These are phyloP conservation scores for Rhagium mordax DNA, from an alignment of 2,888 invertebrate genomes.

Conservation along the genomic window DNA sequence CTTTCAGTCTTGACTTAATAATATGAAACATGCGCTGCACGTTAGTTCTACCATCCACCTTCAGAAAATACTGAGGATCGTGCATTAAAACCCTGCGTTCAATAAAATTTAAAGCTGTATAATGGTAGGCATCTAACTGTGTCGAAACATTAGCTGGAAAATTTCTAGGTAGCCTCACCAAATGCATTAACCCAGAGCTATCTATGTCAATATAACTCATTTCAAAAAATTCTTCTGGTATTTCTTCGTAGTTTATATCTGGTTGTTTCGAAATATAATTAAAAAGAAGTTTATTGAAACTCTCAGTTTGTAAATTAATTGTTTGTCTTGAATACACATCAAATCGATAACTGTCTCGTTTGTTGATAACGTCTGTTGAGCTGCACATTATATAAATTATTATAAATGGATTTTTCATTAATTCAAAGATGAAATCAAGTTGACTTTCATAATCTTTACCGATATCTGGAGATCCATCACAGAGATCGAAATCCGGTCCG, in stretches of 20 bases:
- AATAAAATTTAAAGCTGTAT: slow-evolving; percentile 69
- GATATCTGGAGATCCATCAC: slow-evolving; percentile 54
- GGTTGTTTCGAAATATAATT: slow-evolving; percentile 66
- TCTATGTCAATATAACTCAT: slow-evolving; percentile 47
- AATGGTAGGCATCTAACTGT: slow-evolving; percentile 73
- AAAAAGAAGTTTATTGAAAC: slow-evolving; percentile 65
- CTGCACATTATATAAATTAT: slow-evolving; percentile 74
- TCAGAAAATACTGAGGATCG: slow-evolving; percentile 73
- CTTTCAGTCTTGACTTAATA: slow-evolving; percentile 69
- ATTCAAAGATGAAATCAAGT: slow-evolving; percentile 63
- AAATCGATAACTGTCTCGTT: slow-evolving; percentile 62
- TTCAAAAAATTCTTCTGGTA: slow-evolving; percentile 61
- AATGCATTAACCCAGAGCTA: slow-evolving; percentile 67
- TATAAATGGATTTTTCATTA: slow-evolving; percentile 65
- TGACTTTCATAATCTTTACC: slow-evolving; percentile 62
- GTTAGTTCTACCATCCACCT: slow-evolving; percentile 74
- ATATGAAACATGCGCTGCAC: slow-evolving; percentile 71
- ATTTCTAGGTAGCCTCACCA: slow-evolving; percentile 71
- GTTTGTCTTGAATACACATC: slow-evolving; percentile 61
- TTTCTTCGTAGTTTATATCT: slow-evolving; percentile 49
- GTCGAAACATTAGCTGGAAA: slow-evolving; percentile 68
- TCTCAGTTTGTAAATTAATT: slow-evolving; percentile 58
- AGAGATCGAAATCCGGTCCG: slow-evolving; percentile 52
- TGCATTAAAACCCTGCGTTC: slow-evolving; percentile 72
- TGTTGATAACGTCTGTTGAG: slow-evolving; percentile 72